These are phyloP conservation scores for Notothenia rossii DNA, from an alignment of 2,113 vertebrate species.

Conservation along the genomic window DNA sequence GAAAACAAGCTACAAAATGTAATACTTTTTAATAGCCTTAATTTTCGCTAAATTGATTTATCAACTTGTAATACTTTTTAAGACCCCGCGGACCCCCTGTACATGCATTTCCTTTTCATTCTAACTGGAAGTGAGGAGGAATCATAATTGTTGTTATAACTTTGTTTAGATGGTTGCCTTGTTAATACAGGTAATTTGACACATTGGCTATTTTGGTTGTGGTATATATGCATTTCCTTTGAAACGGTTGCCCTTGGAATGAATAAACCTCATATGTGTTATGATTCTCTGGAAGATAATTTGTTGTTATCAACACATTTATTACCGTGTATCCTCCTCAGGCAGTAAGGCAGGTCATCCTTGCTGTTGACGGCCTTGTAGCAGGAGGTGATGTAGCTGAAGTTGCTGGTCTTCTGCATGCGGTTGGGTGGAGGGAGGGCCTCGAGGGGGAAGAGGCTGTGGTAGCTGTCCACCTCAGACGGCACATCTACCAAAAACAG, in stretches of 20 bases:
- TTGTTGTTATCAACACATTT: constrained; percentile 14
- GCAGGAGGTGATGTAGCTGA: constrained; percentile 98
- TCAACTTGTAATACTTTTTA: too few species aligned
- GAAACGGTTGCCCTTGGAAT: too few species aligned
- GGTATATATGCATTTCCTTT: neutral
- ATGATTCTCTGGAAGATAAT: neutral
- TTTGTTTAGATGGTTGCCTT: neutral
- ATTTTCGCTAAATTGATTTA: too few species aligned
- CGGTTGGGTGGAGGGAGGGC: constrained; percentile 95
- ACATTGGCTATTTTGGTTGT: neutral
- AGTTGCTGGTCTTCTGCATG: constrained; percentile 99
- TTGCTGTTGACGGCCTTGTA: constrained; percentile 99
- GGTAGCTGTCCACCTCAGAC: constrained; percentile 97
- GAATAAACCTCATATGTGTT: too few species aligned
- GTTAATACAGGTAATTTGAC: neutral
- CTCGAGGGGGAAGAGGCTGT: constrained; percentile 97
- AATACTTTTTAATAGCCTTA: too few species aligned
- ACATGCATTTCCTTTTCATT: neutral
- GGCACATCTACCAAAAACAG: constrained; percentile 89
- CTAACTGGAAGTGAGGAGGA: neutral
- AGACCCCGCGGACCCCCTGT: neutral
- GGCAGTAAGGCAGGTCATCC: constrained; percentile 98
- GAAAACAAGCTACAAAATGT: too few species aligned
- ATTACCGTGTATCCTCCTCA: constrained; percentile 98
- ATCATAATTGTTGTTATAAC: too few species aligned